Conservation (phyloP, 2,113 vertebrate species). For the Acrocephalus kingi region DNA sequence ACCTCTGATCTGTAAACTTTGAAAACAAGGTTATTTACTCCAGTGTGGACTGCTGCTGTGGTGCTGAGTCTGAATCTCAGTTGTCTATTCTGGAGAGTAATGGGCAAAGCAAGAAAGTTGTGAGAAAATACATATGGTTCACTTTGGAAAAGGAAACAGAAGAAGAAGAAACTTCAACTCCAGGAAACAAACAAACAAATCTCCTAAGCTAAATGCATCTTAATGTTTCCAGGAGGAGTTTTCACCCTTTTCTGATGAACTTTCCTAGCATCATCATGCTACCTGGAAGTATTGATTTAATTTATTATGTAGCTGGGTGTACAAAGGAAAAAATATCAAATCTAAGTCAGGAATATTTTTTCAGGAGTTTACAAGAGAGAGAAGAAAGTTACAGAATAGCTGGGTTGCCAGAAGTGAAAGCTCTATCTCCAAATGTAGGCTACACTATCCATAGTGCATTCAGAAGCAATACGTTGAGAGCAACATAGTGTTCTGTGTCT, state of each 20-base stretch:
- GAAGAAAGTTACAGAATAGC: neutral
- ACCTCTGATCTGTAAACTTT: neutral
- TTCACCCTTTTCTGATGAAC: neutral
- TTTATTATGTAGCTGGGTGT: neutral
- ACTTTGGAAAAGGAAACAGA: neutral
- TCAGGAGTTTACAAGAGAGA: neutral
- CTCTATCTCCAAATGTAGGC: neutral
- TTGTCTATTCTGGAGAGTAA: neutral
- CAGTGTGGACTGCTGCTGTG: neutral
- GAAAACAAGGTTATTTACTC: neutral
- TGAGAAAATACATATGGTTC: neutral
- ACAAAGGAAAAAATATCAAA: neutral
- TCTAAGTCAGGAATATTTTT: neutral
- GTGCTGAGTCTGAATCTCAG: neutral
- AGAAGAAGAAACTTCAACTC: neutral
- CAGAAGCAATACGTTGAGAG: neutral
- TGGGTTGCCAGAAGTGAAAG: neutral
- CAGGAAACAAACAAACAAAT: neutral
- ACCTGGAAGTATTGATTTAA: neutral
- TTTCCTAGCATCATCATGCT: neutral
- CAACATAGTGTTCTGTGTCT: neutral
- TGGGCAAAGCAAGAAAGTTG: neutral
- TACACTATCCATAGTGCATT: neutral
- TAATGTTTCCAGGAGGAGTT: neutral
- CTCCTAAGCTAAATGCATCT: neutral